Evolutionary conservation across 2,888 invertebrate genomes (phyloP).

Genomic region (Synergus itoensis): DNA sequence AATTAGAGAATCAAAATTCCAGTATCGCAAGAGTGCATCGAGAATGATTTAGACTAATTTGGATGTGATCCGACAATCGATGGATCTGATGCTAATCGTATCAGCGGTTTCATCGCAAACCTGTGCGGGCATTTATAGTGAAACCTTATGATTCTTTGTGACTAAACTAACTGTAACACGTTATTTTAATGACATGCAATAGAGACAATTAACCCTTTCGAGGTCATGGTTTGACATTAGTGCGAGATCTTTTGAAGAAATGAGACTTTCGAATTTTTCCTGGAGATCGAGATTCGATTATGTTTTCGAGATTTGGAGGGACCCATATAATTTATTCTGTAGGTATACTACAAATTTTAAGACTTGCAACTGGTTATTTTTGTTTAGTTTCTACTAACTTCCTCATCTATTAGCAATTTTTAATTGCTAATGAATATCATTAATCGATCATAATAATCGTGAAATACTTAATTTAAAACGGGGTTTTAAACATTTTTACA

Average conservation of each 20-base stretch:
- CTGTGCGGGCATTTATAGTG: slow-evolving; percentile 51
- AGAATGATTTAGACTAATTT: slow-evolving; percentile 37
- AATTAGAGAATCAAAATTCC: slow-evolving; percentile 11
- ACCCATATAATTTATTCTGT: slow-evolving; percentile 32
- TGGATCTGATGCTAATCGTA: neutral
- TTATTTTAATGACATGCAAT: slow-evolving; percentile 43
- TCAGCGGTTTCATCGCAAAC: slow-evolving; percentile 22
- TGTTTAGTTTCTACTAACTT: neutral
- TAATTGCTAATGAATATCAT: neutral
- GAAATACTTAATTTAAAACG: too few species aligned
- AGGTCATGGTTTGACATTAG: slow-evolving; percentile 43
- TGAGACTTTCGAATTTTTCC: neutral
- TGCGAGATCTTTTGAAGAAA: slow-evolving; percentile 38
- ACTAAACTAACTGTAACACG: slow-evolving; percentile 33
- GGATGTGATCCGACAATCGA: slow-evolving; percentile 20
- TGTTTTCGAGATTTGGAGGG: slow-evolving; percentile 14
- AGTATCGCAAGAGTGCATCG: neutral
- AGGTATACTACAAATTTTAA: neutral
- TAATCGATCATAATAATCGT: too few species aligned
- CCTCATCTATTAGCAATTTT: neutral
- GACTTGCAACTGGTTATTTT: too few species aligned
- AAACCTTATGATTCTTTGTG: slow-evolving; percentile 42
- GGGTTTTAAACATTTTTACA: too few species aligned
- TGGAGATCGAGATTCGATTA: slow-evolving; percentile 27
- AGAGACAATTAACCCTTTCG: slow-evolving; percentile 56